Evolutionary conservation across 2,113 vertebrate species (phyloP).

Genomic region (Egretta garzetta): DNA sequence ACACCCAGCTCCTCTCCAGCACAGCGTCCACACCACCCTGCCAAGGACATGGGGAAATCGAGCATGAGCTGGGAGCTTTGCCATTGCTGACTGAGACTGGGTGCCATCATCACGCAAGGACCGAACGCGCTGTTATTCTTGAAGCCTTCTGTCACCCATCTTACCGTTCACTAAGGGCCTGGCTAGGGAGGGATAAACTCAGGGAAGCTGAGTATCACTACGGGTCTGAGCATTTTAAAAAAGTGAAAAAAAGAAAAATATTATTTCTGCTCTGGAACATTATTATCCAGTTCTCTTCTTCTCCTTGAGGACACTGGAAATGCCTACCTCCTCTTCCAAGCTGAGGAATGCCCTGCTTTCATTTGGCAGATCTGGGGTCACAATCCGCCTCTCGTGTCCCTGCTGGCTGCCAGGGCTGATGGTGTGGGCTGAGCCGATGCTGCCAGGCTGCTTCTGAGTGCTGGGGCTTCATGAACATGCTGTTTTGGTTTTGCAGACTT

Average conservation of each 20-base stretch:
- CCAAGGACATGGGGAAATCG: background rate
- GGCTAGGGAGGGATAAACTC: background rate
- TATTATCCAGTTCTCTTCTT: background rate
- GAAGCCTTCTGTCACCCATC: background rate
- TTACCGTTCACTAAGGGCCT: background rate
- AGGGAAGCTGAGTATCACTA: background rate
- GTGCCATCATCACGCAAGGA: accelerated
- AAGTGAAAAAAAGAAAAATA: background rate
- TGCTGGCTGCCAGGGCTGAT: background rate
- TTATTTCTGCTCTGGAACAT: background rate
- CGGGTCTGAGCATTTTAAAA: background rate
- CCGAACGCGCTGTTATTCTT: background rate
- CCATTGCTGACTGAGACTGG: background rate
- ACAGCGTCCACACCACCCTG: background rate
- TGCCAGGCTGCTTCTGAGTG: background rate
- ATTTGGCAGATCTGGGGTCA: background rate
- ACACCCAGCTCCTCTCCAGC: background rate
- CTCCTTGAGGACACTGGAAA: background rate
- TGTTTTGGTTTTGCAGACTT: background rate
- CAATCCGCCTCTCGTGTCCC: background rate
- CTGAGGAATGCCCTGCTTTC: background rate
- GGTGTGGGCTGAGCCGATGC: accelerated
- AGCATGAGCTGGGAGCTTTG: accelerated
- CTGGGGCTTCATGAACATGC: accelerated
- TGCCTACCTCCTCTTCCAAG: background rate